phyloP scores from a whole-genome alignment of 2,797 vertebrate genomes.

The Podarcis lilfordi region DNA sequence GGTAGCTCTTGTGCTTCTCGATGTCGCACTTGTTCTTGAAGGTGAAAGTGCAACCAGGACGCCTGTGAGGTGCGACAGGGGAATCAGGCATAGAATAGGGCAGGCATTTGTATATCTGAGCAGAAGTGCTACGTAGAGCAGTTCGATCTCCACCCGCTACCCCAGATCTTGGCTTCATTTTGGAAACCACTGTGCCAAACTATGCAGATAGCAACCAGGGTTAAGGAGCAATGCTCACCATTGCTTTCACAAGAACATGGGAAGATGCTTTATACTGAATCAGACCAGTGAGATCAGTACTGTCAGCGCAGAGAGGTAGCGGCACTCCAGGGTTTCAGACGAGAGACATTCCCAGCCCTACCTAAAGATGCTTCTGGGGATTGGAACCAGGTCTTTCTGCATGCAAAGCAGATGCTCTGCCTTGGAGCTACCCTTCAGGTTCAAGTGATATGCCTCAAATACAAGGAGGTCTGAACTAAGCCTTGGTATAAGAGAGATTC shows the following conservation, averaged over 20 bases:
- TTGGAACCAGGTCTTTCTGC: neutral
- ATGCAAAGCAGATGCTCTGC: neutral
- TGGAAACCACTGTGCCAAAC: no score
- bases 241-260: no score
- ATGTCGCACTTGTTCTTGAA: slow-evolving; percentile 99
- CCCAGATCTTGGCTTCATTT: no score
- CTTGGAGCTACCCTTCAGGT: neutral
- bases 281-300: neutral
- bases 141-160: no score
- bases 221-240: neutral
- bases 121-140: no score
- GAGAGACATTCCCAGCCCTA: neutral
- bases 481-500: neutral
- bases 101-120: neutral
- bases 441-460: neutral
- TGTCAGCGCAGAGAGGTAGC: neutral
- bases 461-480: neutral
- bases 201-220: neutral
- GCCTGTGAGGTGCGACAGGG: slow-evolving; percentile 76
- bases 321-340: neutral
- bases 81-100: neutral
- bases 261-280: neutral
- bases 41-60: slow-evolving; percentile 96
- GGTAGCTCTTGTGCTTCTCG: slow-evolving; percentile 99
- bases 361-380: neutral